Conservation (phyloP, 1,140 invertebrate genomes). For the Leptinotarsa defecta region DNA sequence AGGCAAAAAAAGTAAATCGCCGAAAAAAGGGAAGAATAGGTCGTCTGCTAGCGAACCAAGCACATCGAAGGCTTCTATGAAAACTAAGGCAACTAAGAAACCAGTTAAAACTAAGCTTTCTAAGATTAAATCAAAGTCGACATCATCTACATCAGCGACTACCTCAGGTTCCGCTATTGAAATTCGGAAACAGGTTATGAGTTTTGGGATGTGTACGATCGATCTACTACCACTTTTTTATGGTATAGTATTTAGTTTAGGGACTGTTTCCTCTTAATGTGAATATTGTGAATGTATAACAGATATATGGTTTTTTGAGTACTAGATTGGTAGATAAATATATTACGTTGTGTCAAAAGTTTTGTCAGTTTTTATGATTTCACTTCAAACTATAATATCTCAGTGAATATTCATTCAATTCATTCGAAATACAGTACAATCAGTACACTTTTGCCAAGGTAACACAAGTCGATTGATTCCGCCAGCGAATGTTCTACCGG, state of each 20-base stretch:
- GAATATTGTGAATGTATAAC: too few species aligned
- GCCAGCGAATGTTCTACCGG: too few species aligned
- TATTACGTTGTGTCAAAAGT: too few species aligned
- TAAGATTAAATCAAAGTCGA: neutral
- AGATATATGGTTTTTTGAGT: too few species aligned
- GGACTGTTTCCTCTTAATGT: too few species aligned
- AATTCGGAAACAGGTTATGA: slow-evolving; percentile 19
- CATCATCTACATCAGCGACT: neutral
- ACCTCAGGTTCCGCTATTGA: slow-evolving; percentile 20
- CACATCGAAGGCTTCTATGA: neutral
- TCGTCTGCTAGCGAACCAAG: neutral
- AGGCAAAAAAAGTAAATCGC: slow-evolving; percentile 26
- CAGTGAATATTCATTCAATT: too few species aligned
- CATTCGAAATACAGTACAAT: too few species aligned
- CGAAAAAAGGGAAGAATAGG: slow-evolving; percentile 27
- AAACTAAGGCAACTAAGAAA: slow-evolving; percentile 1
- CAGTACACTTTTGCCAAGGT: too few species aligned
- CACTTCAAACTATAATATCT: too few species aligned
- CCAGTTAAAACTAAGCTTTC: neutral
- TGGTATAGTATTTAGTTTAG: slow-evolving; percentile 17
- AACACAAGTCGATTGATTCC: too few species aligned
- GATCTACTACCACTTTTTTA: slow-evolving; percentile 40
- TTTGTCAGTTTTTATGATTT: too few species aligned
- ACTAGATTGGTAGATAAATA: too few species aligned
- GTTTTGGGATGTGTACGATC: slow-evolving; percentile 35